phyloP scores from a whole-genome alignment of 2,797 vertebrate species.

The Notamacropus eugenii region DNA sequence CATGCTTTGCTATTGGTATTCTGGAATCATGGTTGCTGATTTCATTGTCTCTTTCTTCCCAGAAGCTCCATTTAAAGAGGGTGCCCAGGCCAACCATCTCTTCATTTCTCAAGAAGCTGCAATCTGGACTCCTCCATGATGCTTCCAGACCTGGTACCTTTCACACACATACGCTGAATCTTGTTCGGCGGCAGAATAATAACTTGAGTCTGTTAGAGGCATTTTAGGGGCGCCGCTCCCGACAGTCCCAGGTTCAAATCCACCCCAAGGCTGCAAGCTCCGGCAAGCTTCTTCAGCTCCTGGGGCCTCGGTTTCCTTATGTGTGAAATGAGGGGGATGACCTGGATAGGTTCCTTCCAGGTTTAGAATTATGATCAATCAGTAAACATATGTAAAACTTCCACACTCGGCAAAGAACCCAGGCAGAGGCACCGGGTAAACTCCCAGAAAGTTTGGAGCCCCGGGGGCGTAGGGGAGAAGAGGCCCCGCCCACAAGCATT shows the following conservation, averaged over 20 bases:
- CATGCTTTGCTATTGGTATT: too few species aligned
- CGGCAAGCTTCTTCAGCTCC: too few species aligned
- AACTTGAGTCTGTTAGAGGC: not conserved
- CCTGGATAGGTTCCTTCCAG: not conserved
- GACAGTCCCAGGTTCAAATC: not conserved
- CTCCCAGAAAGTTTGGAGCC: too few species aligned
- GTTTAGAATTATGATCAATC: not conserved
- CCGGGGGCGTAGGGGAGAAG: not conserved
- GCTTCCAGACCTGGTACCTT: too few species aligned
- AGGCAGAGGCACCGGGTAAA: fast-evolving
- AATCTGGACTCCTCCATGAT: too few species aligned
- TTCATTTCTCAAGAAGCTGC: too few species aligned
- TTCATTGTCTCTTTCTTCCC: too few species aligned
- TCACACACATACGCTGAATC: not conserved
- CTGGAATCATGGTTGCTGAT: too few species aligned
- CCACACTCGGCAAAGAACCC: not conserved
- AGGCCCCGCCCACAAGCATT: not conserved
- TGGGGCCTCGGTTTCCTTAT: not conserved
- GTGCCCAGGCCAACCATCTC: too few species aligned
- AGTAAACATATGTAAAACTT: not conserved
- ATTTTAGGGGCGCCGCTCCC: not conserved
- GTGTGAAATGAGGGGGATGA: not conserved
- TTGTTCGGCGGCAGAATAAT: not conserved
- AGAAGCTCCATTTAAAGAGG: too few species aligned
- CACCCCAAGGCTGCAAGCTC: too few species aligned